Base-by-base conservation (phyloP, 2,113 vertebrate genomes). In the Dicaeum eximium region DNA sequence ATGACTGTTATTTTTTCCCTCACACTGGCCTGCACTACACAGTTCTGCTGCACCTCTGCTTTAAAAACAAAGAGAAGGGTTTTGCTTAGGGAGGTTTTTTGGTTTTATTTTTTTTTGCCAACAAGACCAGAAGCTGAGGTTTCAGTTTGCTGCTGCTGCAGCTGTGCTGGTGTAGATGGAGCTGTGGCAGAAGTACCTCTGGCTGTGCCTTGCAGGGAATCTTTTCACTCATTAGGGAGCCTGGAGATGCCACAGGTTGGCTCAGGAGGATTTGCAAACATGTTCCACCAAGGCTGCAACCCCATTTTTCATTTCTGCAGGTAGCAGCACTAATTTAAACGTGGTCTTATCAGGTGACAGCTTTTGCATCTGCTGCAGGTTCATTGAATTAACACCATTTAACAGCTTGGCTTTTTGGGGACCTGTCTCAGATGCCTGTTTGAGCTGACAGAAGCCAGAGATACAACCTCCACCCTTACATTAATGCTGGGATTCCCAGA, bases 81-180 rank as follows among this genome's bases (percentile, higher is more conserved):
- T 67, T 50, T 71, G 5, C 30, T 30, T 44, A 23, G 20, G 42
- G 23, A 2, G 19, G 1, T 21, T 38, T 48, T 27, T 44, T 57
- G 20, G 11, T 8, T 79, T 50, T 15, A 3, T 42, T 28, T 45
- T 28, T 45, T 38, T 88, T 67, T 56, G 11, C 40, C 18, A 40
- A 1, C 0, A 0, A 19, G 33, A 14, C 10, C 22, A 13, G 45
- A 61, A 45, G 30, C 6, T 6, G 3, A 47, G 7, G 48, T 50
- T 60, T 77, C 10, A 7, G 38, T 23, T 35, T 50, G 10, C n/a
- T 51, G 22, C 54, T 58, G 53, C 11, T 79, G 62, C 37, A 61
- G 35, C 58, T 70, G 31, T 19, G 11, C 65, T 17, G 60, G 2
- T 9, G 38, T 0, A 9, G 80, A 4, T 35, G 47, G 83, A 66